Evolutionary conservation across 2,113 vertebrate species (phyloP).

Genomic region (Galbula dea): DNA sequence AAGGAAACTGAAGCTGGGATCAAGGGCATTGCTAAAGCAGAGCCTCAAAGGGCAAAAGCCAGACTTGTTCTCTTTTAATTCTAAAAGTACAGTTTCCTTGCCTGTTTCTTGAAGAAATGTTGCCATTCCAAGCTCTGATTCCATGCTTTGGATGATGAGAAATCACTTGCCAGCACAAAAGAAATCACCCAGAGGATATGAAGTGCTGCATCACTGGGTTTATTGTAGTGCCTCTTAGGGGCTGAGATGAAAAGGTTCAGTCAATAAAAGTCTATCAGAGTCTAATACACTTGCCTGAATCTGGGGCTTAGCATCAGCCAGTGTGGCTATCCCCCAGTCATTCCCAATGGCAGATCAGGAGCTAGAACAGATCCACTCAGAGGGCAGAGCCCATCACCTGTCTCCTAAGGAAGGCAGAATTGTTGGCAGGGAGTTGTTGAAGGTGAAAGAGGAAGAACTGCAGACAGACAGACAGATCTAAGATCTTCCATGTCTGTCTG

Average conservation of each 20-base stretch:
- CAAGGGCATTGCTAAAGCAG: not conserved
- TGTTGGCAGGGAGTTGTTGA: not conserved
- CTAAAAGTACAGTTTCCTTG: not conserved
- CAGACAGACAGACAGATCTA: no score
- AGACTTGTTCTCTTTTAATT: not conserved
- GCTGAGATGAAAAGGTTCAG: not conserved
- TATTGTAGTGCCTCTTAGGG: not conserved
- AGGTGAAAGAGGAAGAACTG: no score
- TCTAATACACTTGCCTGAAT: not conserved
- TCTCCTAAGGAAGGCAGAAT: not conserved
- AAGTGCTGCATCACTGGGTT: not conserved
- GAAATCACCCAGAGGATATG: not conserved
- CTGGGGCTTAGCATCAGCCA: not conserved
- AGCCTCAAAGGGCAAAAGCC: not conserved
- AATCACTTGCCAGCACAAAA: not conserved
- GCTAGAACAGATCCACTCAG: not conserved
- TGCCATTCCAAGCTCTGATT: not conserved
- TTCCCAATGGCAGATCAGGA: rapidly evolving
- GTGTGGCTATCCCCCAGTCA: not conserved
- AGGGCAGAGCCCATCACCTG: rapidly evolving
- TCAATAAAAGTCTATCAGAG: not conserved
- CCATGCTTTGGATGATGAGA: not conserved
- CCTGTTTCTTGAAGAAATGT: not conserved
- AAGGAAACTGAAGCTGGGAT: not conserved
- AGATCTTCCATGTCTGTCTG: no score